phyloP scores from a whole-genome alignment of 2,797 vertebrate species.

The Aldrovandia affinis region DNA sequence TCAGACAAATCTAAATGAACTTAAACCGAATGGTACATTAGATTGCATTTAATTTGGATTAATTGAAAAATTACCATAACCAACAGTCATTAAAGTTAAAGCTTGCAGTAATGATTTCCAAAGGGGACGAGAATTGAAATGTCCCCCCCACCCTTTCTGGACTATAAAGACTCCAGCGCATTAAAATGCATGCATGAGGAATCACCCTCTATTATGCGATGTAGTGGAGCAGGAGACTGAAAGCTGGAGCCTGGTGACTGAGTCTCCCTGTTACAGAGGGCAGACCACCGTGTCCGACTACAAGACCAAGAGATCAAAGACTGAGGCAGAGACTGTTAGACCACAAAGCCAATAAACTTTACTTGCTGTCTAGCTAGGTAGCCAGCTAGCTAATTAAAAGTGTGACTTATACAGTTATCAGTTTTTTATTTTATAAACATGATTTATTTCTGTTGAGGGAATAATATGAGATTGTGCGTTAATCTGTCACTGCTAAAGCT shows the following conservation, averaged over 20 bases:
- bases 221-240: not conserved
- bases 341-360: not conserved
- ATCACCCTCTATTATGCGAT: not conserved
- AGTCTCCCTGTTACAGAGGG: not conserved
- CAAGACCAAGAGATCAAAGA: not conserved
- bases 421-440: too few relatives aligned
- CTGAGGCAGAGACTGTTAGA: not conserved
- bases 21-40: conserved; percentile 51
- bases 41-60: conserved; percentile 63
- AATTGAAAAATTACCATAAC: conserved; percentile 71
- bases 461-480: too few relatives aligned
- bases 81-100: conserved; percentile 57
- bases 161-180: conserved; percentile 34
- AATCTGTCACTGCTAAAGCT: too few relatives aligned
- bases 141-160: conserved; percentile 20
- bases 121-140: conserved; percentile 47
- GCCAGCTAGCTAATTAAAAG: too few relatives aligned
- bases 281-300: not conserved
- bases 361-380: too few relatives aligned
- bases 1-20: conserved; percentile 43
- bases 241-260: not conserved
- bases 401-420: too few relatives aligned
- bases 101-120: conserved; percentile 48
- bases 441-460: too few relatives aligned
- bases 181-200: conserved; percentile 22